These are phyloP conservation scores for Lissonota sp. DNA, from an alignment of 2,888 invertebrate species.

Conservation along the genomic window DNA sequence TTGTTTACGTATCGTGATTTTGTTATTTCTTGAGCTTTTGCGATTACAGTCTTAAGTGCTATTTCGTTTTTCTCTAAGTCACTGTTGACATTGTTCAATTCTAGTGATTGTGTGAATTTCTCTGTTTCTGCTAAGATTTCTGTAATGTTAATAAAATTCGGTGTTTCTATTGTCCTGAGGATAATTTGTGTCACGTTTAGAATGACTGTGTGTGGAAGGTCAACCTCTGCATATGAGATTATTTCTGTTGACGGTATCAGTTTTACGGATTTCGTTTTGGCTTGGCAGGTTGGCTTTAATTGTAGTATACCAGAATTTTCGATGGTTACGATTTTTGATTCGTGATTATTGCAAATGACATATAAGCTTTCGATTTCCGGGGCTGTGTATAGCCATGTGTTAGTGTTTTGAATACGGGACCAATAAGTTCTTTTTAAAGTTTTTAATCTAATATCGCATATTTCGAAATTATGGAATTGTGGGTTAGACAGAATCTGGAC, in stretches of 20 bases:
- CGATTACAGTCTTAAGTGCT: constrained; percentile 30
- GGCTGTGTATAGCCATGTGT: constrained; percentile 37
- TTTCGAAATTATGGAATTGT: constrained; percentile 15
- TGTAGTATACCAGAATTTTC: constrained; percentile 34
- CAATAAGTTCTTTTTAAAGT: constrained; percentile 23
- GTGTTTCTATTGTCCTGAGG: background rate
- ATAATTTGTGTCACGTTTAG: background rate
- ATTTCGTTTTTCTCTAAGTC: constrained; percentile 41
- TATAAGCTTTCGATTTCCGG: constrained; percentile 12
- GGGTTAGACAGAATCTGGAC: constrained; percentile 34
- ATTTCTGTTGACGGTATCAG: constrained; percentile 28
- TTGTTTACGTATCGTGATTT: background rate
- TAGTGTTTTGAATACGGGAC: constrained; percentile 10
- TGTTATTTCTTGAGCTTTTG: background rate
- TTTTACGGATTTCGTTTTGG: constrained; percentile 11
- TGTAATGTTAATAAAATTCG: constrained; percentile 24
- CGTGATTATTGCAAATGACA: constrained; percentile 9
- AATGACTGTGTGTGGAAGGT: constrained; percentile 8
- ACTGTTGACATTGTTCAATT: constrained; percentile 1
- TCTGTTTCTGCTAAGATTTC: constrained; percentile 26
- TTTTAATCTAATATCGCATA: constrained; percentile 29
- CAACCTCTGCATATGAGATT: background rate
- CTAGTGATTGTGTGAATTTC: background rate
- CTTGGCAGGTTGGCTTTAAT: constrained; percentile 25
- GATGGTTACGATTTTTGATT: constrained; percentile 24